Evolutionary conservation across 2,888 invertebrate species (phyloP), one percentile per base, ranked within the genome.

Genomic region (Caenorhabditis wallacei): DNA sequence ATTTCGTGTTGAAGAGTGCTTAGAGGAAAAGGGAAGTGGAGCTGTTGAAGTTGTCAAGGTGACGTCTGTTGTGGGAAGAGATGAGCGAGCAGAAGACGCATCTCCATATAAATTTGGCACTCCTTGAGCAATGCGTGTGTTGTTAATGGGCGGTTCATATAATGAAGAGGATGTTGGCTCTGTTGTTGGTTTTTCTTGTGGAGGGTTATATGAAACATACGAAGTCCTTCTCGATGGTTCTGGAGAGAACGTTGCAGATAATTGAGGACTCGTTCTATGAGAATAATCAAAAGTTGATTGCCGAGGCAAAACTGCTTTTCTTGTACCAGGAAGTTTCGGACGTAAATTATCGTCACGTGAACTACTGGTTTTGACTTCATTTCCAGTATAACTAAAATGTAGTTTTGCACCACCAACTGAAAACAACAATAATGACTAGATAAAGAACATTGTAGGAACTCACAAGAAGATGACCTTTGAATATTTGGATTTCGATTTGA

Each of bases 311-410:
- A n/a, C n/a, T n/a, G n/a, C n/a, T n/a, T n/a, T n/a, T n/a, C n/a
- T n/a, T n/a, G n/a, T n/a, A n/a, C n/a, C 35, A 16, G 22, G 18
- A 13, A 48, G 18, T 24, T 54, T 40, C 16, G 40, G 43, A 7
- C 24, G 40, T 13, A 59, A 59, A 18, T 13, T 11, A 8, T 57
- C 37, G 43, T 20, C 24, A 18, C 53, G 22, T 18, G 59, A 68
- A 11, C 43, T 59, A 0, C 40, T 53, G 10, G 40, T 76, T 53
- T 61, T 43, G 1, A n/a, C 46, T 13, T 63, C 54, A 5, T 48
- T 72, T 30, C 68, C 69, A 13, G 69, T 80, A 30, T 80, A 80
- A 16, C 51, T 46, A n/a, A 56, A 80, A 46, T 80, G 74, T n/a
- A 80, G 54, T 40, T 46, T 30, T 4, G 69, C 54, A 40, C 66